Base-by-base conservation (phyloP, 1,140 invertebrate species). In the Epicauta chinensis region DNA sequence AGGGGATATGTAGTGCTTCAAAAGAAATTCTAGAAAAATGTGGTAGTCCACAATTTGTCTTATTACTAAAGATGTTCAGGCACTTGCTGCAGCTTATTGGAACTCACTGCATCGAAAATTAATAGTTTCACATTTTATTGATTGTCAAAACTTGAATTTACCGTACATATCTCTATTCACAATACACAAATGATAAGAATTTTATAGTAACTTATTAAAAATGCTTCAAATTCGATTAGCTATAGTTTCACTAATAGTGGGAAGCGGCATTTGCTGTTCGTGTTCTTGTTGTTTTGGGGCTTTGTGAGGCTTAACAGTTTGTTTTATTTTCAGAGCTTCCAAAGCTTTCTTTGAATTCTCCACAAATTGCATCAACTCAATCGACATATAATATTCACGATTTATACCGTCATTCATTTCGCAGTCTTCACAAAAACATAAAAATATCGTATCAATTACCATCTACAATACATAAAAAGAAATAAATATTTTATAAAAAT, bases 391-490 rank as follows among this genome's bases (percentile, higher is more conserved):
- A 64, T 89, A 90, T 1, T 83, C 83, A 50, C 75, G 74, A 9
- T 69, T 75, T 5, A 82, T 74, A 2, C 86, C 86, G 71, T 90
- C 86, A 66, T 90, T 89, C 47, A 78, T 72, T 44, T 81, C 77
- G 63, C 80, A 85, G 58, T 87, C 84, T 69, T 87, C 84, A 73
- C 89, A 84, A 73, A 93, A 91, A 65, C 87, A 91, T 7, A 91
- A 63, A 65, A 91, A 83, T 60, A 91, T 81, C 10, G 87, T 85
- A 60, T 91, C 87, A 36, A 91, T 87, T 0, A 85, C 77, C 86
- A 90, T 91, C 86, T 90, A 65, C 10, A 75, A 78, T 56, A 15
- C 41, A 41, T 16, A 42, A 16, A 7, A 15, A 12, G 29, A 32
- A 5, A 58, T 61, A 59, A 44, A 53, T n/a, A n/a, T n/a, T n/a